A percentile compares a stretch with the other conserved stretches of the same genome.
Evolutionary conservation across 2,888 invertebrate genomes (phyloP).

Genomic region (Phortica okadai): DNA sequence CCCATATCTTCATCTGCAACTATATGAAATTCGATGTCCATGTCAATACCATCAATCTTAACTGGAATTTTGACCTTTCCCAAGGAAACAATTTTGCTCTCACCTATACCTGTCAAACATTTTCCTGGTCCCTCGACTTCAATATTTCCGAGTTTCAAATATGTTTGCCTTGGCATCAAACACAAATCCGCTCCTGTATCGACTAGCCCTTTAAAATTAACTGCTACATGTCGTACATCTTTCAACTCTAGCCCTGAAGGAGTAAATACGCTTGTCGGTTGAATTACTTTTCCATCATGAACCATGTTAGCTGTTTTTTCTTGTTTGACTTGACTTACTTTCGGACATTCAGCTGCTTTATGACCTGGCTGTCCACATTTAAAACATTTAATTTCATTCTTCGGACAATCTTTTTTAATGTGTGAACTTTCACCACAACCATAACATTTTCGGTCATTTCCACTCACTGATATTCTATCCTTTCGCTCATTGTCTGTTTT

Average conservation of each 20-base stretch:
- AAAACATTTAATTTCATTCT: background rate
- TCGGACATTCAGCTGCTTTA: slow-evolving; percentile 3
- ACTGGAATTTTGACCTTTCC: slow-evolving; percentile 12
- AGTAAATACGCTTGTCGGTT: background rate
- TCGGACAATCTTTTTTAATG: background rate
- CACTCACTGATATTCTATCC: too few species aligned
- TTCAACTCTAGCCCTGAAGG: slow-evolving; percentile 29
- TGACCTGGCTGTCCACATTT: background rate
- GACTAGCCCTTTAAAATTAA: slow-evolving; percentile 8
- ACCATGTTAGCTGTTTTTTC: background rate
- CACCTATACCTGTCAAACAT: slow-evolving; percentile 9
- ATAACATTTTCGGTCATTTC: too few species aligned
- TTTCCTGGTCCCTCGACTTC: background rate
- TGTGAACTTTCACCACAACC: background rate
- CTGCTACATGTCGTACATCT: background rate
- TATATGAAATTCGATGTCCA: background rate
- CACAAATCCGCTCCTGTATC: slow-evolving; percentile 18
- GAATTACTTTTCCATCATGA: background rate
- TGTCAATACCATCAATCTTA: background rate
- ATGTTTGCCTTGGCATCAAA: background rate
- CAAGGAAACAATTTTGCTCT: background rate
- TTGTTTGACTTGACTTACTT: background rate
- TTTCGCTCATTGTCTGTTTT: too few species aligned
- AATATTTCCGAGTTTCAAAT: background rate
- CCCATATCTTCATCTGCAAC: slow-evolving; percentile 1